Conservation (phyloP, 2,797 vertebrate genomes). For the Perodicticus potto region DNA sequence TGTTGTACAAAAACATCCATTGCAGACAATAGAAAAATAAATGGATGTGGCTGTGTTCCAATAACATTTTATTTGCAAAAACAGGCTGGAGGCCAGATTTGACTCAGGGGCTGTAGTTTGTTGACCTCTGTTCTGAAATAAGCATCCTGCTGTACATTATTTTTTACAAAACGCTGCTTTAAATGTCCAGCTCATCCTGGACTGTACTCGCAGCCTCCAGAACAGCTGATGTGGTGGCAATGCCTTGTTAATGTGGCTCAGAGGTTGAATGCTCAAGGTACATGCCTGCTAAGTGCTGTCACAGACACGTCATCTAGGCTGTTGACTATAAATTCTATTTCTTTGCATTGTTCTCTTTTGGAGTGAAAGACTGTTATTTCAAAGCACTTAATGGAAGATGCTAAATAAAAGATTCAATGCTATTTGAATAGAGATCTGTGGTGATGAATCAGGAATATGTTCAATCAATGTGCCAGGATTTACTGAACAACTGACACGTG, state of each 20-base stretch:
- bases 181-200: neutral
- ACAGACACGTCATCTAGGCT: neutral
- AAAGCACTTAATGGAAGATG: neutral
- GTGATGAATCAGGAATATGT: slow-evolving; percentile 16
- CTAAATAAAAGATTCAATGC: neutral
- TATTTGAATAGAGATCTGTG: neutral
- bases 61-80: slow-evolving; percentile 54
- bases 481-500: neutral
- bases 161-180: neutral
- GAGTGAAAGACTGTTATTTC: slow-evolving; percentile 38
- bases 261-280: neutral
- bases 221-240: neutral
- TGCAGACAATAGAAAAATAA: neutral
- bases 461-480: neutral
- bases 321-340: neutral
- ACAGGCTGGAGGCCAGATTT: neutral
- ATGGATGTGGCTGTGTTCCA: neutral
- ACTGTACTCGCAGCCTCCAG: neutral
- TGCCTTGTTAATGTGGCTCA: neutral
- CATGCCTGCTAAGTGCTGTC: neutral
- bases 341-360: slow-evolving; percentile 22
- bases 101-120: slow-evolving; percentile 2
- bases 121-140: neutral
- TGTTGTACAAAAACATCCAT: neutral
- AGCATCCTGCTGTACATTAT: neutral